These are phyloP conservation scores for Vollenhovia emeryi DNA, from an alignment of 1,140 invertebrate species.

Conservation along the genomic window DNA sequence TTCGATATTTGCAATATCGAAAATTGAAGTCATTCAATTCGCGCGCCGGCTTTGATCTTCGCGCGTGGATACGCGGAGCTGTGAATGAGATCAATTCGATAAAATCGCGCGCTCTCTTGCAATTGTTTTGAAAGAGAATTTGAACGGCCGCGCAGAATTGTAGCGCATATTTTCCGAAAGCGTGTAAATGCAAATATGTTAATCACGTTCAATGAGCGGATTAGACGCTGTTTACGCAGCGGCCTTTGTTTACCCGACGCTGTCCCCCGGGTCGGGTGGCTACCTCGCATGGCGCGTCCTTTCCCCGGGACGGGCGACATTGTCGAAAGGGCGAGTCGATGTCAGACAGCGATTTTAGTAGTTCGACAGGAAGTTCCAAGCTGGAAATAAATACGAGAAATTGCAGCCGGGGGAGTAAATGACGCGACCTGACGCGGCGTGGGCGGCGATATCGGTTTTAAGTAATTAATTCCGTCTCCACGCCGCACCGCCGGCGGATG, in stretches of 20 bases:
- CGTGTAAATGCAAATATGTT: slow-evolving; percentile 7
- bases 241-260: background rate
- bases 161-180: background rate
- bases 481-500: slow-evolving; percentile 22
- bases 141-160: background rate
- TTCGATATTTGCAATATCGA: background rate
- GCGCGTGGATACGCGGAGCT: background rate
- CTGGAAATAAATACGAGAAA: slow-evolving; percentile 65
- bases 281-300: background rate
- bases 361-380: background rate
- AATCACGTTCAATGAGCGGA: slow-evolving; percentile 21
- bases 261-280: background rate
- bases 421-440: background rate
- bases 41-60: background rate
- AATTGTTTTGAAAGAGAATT: background rate
- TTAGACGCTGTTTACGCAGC: slow-evolving; percentile 17
- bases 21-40: background rate
- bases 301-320: background rate
- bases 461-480: slow-evolving; percentile 68
- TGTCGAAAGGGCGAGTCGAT: background rate
- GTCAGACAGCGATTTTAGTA: slow-evolving; percentile 1
- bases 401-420: slow-evolving; percentile 48
- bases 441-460: slow-evolving; percentile 67
- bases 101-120: background rate
- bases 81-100: background rate